Percentiles rank a stretch among this genome's conserved stretches.
phyloP scores from a whole-genome alignment of 2,888 invertebrate genomes.

The Drosophila pseudotalamancana region DNA sequence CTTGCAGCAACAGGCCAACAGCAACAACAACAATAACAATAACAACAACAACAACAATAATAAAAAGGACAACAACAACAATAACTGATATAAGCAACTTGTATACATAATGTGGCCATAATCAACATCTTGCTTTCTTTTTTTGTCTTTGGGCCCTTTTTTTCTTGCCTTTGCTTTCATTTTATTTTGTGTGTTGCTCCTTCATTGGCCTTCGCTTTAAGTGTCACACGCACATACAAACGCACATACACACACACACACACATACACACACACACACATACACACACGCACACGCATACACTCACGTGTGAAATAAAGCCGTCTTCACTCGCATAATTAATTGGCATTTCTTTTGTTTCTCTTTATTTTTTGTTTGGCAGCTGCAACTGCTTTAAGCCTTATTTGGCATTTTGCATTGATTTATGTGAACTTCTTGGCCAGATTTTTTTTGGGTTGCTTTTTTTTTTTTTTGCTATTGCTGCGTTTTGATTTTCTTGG shows the following conservation, averaged over 20 bases:
- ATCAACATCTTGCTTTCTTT: constrained; percentile 54
- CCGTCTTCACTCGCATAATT: constrained; percentile 60
- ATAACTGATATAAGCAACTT: constrained; percentile 40
- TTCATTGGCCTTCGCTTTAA: constrained; percentile 31
- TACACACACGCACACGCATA: constrained; percentile 38
- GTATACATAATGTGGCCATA: constrained; percentile 70
- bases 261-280: constrained; percentile 28
- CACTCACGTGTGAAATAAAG: constrained; percentile 69
- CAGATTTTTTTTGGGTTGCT: background rate
- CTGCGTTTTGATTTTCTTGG: constrained; percentile 14
- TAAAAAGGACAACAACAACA: constrained; percentile 3
- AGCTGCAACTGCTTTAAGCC: too few species aligned
- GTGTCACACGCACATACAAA: constrained; percentile 11
- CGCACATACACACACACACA: background rate
- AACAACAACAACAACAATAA: constrained; percentile 8
- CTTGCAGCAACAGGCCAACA: constrained; percentile 13
- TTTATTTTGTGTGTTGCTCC: constrained; percentile 18
- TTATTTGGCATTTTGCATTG: constrained; percentile 47
- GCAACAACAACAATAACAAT: constrained; percentile 1
- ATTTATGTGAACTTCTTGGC: constrained; percentile 32
- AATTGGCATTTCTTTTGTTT: constrained; percentile 36
- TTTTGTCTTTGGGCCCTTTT: background rate
- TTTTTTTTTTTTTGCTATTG: constrained; percentile 9
- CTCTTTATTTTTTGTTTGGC: background rate
- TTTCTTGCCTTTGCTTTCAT: background rate